phyloP scores from a whole-genome alignment of 1,140 invertebrate genomes.

The Zaprionus africanus region DNA sequence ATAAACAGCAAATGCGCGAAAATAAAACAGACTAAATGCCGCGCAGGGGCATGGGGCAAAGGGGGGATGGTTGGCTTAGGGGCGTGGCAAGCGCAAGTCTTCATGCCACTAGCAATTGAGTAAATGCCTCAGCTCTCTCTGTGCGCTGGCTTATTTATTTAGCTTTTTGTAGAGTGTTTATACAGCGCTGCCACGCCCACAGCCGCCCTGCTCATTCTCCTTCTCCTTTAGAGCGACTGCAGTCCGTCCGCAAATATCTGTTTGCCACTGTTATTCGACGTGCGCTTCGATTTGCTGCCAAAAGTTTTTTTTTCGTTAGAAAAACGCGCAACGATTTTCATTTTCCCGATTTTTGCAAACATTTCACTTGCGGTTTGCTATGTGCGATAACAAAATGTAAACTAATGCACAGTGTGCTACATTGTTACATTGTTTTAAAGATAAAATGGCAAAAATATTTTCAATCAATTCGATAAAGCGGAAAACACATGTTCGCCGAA shows the following conservation, averaged over 20 bases:
- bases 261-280: not conserved
- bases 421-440: not conserved
- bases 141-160: constrained; percentile 26
- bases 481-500: not conserved
- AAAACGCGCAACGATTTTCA: constrained; percentile 18
- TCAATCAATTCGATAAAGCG: not conserved
- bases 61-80: not conserved
- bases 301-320: constrained; percentile 14
- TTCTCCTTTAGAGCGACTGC: not conserved
- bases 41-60: not conserved
- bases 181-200: not conserved
- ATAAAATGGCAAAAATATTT: not conserved
- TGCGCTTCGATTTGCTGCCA: not conserved
- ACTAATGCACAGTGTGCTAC: not conserved
- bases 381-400: constrained; percentile 13
- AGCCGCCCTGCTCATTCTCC: not conserved
- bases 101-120: constrained; percentile 34
- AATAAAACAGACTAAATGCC: constrained; percentile 50
- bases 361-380: constrained; percentile 18
- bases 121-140: constrained; percentile 18
- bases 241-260: constrained; percentile 29
- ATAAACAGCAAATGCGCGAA: constrained; percentile 72
- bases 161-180: constrained; percentile 30
- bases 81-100: not conserved
- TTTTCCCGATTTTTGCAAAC: constrained; percentile 1